Evolutionary conservation across 2,113 vertebrate genomes (phyloP), one percentile per base, ranked within the genome.

Genomic region (Sphaerodactylus townsendi): DNA sequence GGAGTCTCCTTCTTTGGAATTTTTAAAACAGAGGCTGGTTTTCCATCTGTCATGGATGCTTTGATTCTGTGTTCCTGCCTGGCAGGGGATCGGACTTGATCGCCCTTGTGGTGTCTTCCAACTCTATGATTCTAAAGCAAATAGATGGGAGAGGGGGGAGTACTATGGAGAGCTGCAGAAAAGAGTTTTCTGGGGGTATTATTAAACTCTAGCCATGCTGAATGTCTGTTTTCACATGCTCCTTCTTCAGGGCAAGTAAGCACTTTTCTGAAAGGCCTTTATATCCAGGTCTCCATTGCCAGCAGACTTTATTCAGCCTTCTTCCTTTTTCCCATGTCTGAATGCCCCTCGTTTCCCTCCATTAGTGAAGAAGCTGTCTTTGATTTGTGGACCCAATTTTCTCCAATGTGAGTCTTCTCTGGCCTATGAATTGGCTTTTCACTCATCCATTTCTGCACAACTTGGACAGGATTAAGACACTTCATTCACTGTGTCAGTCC

Each of bases 381-480:
- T 91, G 79, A 90, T 88, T 86, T 86, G 85, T 85, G 90, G 88
- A 86, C 88, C 81, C 83, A 78, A 74, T 92, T 92, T 92, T 85
- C 77, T 87, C 64, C 72, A 1, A 0, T 53, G 81, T 84, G 87
- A 92, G 84, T 90, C 87, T 90, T 81, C 75, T 86, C 83, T 90
- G 64, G 35, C 59, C 48, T 86, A 70, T 89, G 88, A 93, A 92
- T 79, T 84, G 72, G 46, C 85, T 93, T 85, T 92, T 88, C 46
- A 84, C 84, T 80, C 88, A 78, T 84, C 90, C 4, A 4, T 83
- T 93, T 92, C 80, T 91, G 77, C 83, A 92, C 79, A 80, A 75
- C 90, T 85, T 0, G 10, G 88, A 90, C 89, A 86, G 85, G 92
- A 94, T 94, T 93, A 93, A 91, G 85, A 64, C 90, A 93, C 76